These are phyloP conservation scores for Tenthredo amoena DNA, from an alignment of 2,888 invertebrate species.

Conservation along the genomic window DNA sequence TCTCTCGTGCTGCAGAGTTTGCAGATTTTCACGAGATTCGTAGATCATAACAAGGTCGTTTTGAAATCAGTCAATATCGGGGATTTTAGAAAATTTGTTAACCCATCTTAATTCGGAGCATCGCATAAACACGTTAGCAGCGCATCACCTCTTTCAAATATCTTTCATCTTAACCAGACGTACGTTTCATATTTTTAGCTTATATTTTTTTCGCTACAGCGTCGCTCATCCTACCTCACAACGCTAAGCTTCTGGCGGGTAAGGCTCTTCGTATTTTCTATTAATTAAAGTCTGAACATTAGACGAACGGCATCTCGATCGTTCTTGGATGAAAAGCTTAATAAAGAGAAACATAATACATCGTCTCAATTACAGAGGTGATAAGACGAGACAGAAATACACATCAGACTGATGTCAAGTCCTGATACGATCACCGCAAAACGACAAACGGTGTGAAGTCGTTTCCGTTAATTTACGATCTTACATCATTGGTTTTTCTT, in stretches of 20 bases:
- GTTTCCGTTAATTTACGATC: no score
- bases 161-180: constrained; percentile 16
- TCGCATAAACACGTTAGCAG: neutral
- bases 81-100: neutral
- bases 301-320: no score
- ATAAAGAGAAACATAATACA: no score
- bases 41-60: neutral
- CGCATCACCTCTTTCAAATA: constrained; percentile 15
- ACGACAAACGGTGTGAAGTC: no score
- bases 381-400: no score
- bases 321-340: no score
- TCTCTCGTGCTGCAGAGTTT: no score
- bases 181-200: constrained; percentile 10
- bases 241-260: neutral
- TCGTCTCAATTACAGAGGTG: no score
- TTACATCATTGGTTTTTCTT: no score
- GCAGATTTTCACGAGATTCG: no score
- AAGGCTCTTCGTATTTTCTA: neutral
- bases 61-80: neutral
- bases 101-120: neutral
- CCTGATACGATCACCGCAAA: no score
- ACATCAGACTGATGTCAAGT: no score
- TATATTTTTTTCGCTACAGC: neutral
- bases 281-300: neutral
- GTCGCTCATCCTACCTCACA: neutral